A percentile compares a stretch with the other conserved stretches of the same genome.
phyloP scores from a whole-genome alignment of 2,888 invertebrate species.

The Diplazon laetatorius region DNA sequence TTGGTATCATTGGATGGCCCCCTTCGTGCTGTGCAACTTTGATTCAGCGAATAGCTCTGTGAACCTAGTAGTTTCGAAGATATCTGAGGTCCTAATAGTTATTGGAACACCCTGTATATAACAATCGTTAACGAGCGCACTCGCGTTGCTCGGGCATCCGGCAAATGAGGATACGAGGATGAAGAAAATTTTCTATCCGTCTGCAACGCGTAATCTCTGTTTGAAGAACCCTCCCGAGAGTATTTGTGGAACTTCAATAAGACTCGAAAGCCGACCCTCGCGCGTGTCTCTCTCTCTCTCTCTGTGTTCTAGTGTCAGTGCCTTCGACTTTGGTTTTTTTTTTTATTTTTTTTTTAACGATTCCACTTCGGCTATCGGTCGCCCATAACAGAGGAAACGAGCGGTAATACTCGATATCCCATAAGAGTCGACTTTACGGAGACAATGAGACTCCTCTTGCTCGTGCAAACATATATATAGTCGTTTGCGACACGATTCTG shows the following conservation, averaged over 20 bases:
- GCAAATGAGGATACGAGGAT: constrained; percentile 50
- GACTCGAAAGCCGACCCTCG: constrained; percentile 5
- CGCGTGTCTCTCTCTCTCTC: neutral
- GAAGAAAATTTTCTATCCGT: neutral
- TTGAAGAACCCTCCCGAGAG: constrained; percentile 47
- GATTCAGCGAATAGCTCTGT: no score
- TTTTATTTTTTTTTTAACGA: constrained; percentile 8
- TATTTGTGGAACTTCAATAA: constrained; percentile 57
- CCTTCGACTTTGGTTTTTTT: neutral
- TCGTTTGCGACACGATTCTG: neutral
- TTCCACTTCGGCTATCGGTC: neutral
- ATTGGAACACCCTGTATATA: constrained; percentile 53
- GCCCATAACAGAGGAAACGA: constrained; percentile 17
- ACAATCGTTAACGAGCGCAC: constrained; percentile 48
- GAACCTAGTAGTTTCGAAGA: no score
- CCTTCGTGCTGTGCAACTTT: no score
- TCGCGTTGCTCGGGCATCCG: constrained; percentile 8
- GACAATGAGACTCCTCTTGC: constrained; percentile 42
- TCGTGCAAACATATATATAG: constrained; percentile 37
- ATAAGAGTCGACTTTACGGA: constrained; percentile 29
- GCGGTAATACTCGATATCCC: constrained; percentile 30
- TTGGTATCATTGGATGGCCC: no score
- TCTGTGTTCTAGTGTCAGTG: constrained; percentile 21
- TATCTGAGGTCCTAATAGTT: no score
- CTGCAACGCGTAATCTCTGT: constrained; percentile 55